Conservation (phyloP, 2,888 invertebrate species). For the Argynnis bischoffii region DNA sequence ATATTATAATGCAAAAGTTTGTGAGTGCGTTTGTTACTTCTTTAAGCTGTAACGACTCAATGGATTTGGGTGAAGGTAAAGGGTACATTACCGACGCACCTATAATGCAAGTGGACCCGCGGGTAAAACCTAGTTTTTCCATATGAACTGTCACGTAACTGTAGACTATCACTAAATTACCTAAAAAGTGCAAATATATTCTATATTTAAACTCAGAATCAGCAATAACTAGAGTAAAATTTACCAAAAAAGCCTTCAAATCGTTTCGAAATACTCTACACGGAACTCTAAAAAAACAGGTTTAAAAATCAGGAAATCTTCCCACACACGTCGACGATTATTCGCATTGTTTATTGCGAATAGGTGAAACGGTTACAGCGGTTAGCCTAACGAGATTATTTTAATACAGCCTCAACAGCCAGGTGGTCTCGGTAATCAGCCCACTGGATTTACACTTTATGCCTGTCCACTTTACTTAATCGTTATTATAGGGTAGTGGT, state of each 20-base stretch:
- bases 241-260: not conserved
- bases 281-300: slow-evolving; percentile 31
- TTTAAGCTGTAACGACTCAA: no score
- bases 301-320: slow-evolving; percentile 31
- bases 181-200: no score
- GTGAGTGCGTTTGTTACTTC: no score
- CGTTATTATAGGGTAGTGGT: slow-evolving; percentile 38
- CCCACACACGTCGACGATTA: slow-evolving; percentile 39
- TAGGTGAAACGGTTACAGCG: slow-evolving; percentile 39
- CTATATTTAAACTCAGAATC: not conserved
- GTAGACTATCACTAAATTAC: no score
- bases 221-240: not conserved
- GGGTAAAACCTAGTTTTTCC: no score
- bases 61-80: no score
- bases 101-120: no score
- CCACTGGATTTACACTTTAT: slow-evolving; percentile 49
- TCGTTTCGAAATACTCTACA: not conserved
- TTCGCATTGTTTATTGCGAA: slow-evolving; percentile 42
- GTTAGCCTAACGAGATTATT: slow-evolving; percentile 42
- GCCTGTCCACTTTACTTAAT: slow-evolving; percentile 53
- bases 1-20: no score
- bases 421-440: slow-evolving; percentile 45
- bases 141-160: no score
- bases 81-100: no score
- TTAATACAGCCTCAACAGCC: slow-evolving; percentile 46